A percentile compares a stretch with the other conserved stretches of the same genome.
These are phyloP conservation scores for Chalcosyrphus nemorum DNA, from an alignment of 2,888 invertebrate genomes.

Conservation along the genomic window DNA sequence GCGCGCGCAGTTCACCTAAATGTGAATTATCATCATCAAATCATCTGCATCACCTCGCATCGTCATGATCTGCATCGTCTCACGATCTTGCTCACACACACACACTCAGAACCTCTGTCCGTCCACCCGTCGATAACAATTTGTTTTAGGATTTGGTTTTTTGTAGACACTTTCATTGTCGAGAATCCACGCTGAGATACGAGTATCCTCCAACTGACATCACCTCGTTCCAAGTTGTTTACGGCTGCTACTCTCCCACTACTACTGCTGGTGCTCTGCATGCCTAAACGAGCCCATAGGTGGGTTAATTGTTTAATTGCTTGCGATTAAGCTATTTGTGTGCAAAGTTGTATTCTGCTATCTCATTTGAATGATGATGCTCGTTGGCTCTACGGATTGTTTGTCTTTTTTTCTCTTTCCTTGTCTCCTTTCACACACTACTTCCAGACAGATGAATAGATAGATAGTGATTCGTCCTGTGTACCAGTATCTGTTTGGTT, in stretches of 20 bases:
- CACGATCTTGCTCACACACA: conserved; percentile 37
- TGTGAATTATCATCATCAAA: conserved; percentile 58
- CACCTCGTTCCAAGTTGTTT: conserved; percentile 31
- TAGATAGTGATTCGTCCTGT: conserved; percentile 46
- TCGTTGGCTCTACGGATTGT: conserved; percentile 26
- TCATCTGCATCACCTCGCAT: conserved; percentile 52
- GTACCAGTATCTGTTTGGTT: conserved; percentile 25
- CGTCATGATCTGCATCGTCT: conserved; percentile 62
- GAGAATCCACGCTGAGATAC: conserved; percentile 33
- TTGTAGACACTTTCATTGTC: conserved; percentile 55
- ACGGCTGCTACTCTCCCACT: conserved; percentile 53
- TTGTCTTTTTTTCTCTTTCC: conserved; percentile 4
- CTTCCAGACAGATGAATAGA: conserved; percentile 65
- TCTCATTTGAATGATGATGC: conserved; percentile 73
- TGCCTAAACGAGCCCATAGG: conserved; percentile 66
- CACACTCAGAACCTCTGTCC: background rate
- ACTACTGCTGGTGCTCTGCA: conserved; percentile 36
- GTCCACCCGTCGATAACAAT: conserved; percentile 61
- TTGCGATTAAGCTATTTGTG: conserved; percentile 73
- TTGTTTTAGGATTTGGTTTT: conserved; percentile 64
- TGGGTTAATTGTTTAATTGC: conserved; percentile 73
- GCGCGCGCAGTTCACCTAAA: conserved; percentile 40
- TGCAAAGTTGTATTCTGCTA: conserved; percentile 70
- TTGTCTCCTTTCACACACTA: background rate
- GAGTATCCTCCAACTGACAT: background rate